phyloP scores from a whole-genome alignment of 2,797 vertebrate species.

The Salmo trutta region DNA sequence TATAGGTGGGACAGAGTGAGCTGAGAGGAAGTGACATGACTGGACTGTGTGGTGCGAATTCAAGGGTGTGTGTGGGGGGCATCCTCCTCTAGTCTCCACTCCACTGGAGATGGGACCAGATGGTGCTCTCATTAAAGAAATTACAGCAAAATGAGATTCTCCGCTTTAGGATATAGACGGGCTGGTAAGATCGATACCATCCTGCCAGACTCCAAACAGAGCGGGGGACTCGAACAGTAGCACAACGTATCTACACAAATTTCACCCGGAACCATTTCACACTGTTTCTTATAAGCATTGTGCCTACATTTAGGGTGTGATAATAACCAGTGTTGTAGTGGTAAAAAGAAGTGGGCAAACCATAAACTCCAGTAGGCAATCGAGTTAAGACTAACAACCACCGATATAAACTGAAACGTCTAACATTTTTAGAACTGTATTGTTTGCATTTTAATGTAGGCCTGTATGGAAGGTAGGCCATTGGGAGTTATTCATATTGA shows the following conservation, averaged over 20 bases:
- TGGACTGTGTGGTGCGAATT: slow-evolving; percentile 37
- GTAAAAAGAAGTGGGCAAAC: too few species aligned
- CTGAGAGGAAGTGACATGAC: slow-evolving; percentile 40
- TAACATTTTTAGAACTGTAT: too few species aligned
- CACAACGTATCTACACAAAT: neutral
- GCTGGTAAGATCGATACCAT: slow-evolving; percentile 25
- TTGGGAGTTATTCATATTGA: too few species aligned
- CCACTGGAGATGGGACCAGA: slow-evolving; percentile 61
- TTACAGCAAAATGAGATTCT: slow-evolving; percentile 56
- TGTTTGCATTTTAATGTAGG: too few species aligned
- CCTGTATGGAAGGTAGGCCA: too few species aligned
- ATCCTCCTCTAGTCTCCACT: slow-evolving; percentile 26
- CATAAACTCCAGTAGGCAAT: too few species aligned
- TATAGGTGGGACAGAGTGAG: slow-evolving; percentile 21
- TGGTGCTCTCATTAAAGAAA: slow-evolving; percentile 63
- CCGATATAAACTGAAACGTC: too few species aligned
- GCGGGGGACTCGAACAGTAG: neutral
- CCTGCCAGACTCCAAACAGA: slow-evolving; percentile 8
- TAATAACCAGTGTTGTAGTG: neutral
- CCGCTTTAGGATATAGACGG: slow-evolving; percentile 35
- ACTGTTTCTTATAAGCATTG: neutral
- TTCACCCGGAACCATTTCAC: neutral
- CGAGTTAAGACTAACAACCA: too few species aligned
- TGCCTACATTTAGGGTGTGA: neutral
- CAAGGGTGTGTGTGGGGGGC: slow-evolving; percentile 22